These are phyloP conservation scores for Nanger granti DNA, from an alignment of 2,113 vertebrate genomes.

Conservation along the genomic window DNA sequence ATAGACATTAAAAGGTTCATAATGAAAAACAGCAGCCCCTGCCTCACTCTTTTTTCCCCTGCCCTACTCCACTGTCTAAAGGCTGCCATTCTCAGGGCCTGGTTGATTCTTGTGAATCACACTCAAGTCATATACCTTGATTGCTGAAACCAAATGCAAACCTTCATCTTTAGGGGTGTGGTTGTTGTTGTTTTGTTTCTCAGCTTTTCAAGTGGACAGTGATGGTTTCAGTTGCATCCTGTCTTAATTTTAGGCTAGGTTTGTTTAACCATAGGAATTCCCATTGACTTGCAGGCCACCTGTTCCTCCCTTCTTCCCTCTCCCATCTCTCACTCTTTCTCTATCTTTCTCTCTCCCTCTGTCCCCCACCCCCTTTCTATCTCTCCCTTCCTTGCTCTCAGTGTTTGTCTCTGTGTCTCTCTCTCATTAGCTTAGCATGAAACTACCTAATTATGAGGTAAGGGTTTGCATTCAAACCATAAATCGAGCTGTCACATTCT, in stretches of 20 bases:
- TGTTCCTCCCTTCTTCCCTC: neutral
- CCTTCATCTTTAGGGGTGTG: neutral
- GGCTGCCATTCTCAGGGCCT: neutral
- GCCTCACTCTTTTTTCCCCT: neutral
- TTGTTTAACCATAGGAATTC: neutral
- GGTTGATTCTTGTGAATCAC: neutral
- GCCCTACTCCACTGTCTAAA: rapidly evolving
- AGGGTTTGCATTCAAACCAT: neutral
- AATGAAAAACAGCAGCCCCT: neutral
- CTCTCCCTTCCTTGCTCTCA: neutral
- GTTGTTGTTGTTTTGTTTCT: neutral
- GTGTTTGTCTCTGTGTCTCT: neutral
- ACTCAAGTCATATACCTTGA: neutral
- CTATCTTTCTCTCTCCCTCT: neutral
- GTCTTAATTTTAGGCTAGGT: neutral
- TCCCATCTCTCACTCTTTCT: neutral
- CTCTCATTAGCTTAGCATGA: neutral
- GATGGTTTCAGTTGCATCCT: neutral
- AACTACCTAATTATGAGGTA: neutral
- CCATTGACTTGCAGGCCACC: neutral
- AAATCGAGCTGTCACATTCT: neutral
- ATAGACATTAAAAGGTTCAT: neutral
- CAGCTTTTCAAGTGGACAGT: neutral
- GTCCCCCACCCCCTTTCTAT: neutral
- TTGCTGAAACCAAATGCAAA: neutral